Evolutionary conservation across 2,113 vertebrate genomes (phyloP).

Genomic region (Zosterops pallidus): DNA sequence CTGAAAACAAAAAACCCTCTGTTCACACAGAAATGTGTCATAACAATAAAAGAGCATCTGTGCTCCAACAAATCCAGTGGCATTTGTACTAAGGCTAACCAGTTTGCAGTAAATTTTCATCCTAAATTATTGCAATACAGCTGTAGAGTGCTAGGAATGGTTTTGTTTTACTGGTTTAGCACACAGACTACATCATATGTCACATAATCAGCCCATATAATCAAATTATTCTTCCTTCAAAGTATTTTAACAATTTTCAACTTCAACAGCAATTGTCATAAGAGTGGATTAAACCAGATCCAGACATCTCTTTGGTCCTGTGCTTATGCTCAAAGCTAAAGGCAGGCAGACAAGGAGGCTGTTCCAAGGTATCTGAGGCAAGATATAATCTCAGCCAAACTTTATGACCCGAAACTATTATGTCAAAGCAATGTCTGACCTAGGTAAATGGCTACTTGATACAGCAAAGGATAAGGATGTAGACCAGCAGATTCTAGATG

Average conservation of each 20-base stretch:
- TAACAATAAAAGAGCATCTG: conserved; percentile 10
- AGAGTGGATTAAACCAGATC: background rate
- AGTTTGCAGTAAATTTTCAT: background rate
- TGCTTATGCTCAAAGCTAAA: background rate
- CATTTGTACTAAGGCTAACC: background rate
- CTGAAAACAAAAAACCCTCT: conserved; percentile 1
- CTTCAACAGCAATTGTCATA: background rate
- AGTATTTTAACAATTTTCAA: background rate
- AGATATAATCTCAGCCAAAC: background rate
- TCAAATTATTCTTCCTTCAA: background rate
- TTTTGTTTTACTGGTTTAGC: background rate
- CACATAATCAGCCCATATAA: background rate
- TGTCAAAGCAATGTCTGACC: background rate
- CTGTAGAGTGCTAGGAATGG: background rate
- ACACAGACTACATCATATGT: background rate
- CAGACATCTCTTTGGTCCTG: background rate
- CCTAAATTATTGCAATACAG: background rate
- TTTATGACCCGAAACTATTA: background rate
- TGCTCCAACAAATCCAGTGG: background rate
- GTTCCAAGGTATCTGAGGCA: background rate
- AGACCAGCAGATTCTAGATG: background rate
- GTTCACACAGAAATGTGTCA: background rate
- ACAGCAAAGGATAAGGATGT: background rate
- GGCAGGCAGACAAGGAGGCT: background rate
- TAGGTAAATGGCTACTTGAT: background rate